These are phyloP conservation scores for Brachypodius melanocephalos DNA, from an alignment of 2,113 vertebrate species.

Conservation along the genomic window DNA sequence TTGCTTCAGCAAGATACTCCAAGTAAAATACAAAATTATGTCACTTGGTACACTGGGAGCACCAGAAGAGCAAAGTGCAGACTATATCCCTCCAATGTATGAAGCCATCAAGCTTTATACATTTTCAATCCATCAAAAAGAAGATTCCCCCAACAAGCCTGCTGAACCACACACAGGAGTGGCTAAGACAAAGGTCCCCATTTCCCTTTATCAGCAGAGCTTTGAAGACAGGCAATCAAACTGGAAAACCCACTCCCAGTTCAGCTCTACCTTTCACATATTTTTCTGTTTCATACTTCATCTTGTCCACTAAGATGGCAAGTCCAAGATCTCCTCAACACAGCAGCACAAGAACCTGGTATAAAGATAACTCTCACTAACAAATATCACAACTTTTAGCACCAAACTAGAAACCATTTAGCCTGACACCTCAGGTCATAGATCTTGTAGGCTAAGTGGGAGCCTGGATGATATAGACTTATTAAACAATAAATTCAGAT, in stretches of 20 bases:
- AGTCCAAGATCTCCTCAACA: background rate
- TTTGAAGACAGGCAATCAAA: background rate
- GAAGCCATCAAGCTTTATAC: background rate
- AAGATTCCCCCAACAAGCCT: background rate
- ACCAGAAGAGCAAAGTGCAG: background rate
- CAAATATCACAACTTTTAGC: background rate
- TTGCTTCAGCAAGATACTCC: background rate
- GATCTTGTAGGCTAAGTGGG: background rate
- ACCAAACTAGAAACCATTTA: background rate
- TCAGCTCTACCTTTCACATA: background rate
- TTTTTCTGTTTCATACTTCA: background rate
- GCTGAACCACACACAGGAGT: background rate
- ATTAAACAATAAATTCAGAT: background rate
- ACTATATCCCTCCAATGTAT: background rate
- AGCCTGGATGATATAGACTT: background rate
- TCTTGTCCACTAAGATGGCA: background rate
- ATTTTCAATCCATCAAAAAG: background rate
- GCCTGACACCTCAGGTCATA: background rate
- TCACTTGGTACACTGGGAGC: background rate
- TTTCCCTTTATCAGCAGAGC: background rate
- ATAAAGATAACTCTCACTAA: background rate
- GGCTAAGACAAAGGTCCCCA: background rate
- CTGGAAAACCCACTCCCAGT: background rate
- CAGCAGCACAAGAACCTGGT: background rate
- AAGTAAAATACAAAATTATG: background rate